phyloP scores from a whole-genome alignment of 1,140 invertebrate species.

The Ridgeia piscesae region DNA sequence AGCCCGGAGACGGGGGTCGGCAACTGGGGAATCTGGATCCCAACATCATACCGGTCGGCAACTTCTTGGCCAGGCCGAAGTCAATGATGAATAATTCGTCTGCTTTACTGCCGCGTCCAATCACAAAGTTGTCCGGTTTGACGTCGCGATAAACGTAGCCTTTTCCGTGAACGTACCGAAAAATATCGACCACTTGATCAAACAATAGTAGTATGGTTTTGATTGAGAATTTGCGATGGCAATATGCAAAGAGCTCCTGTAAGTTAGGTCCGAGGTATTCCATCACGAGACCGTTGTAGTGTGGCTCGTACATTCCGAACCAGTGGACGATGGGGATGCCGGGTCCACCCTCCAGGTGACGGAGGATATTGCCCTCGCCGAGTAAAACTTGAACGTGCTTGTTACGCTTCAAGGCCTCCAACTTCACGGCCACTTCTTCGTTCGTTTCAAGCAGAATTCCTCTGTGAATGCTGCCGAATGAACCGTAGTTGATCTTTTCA shows the following conservation, averaged over 20 bases:
- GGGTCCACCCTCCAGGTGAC: slow-evolving; percentile 22
- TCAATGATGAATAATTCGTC: slow-evolving; percentile 57
- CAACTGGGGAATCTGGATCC: no score
- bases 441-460: slow-evolving; percentile 15
- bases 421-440: slow-evolving; percentile 30
- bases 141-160: slow-evolving; percentile 38
- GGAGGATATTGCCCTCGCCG: slow-evolving; percentile 30
- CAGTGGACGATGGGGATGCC: slow-evolving; percentile 24
- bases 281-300: slow-evolving; percentile 36
- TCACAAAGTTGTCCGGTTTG: slow-evolving; percentile 36
- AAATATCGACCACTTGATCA: slow-evolving; percentile 80
- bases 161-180: slow-evolving; percentile 75
- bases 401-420: slow-evolving; percentile 21
- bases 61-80: slow-evolving; percentile 63
- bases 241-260: slow-evolving; percentile 37
- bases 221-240: slow-evolving; percentile 37
- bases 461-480: slow-evolving; percentile 28
- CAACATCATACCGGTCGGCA: background rate
- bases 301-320: slow-evolving; percentile 21
- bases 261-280: slow-evolving; percentile 36
- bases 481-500: slow-evolving; percentile 22
- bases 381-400: slow-evolving; percentile 13
- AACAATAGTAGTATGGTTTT: slow-evolving; percentile 77
- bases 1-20: background rate
- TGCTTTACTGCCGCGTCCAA: slow-evolving; percentile 25